Conservation (phyloP, 1,140 invertebrate species). For the Akabosia matsudoensis region DNA sequence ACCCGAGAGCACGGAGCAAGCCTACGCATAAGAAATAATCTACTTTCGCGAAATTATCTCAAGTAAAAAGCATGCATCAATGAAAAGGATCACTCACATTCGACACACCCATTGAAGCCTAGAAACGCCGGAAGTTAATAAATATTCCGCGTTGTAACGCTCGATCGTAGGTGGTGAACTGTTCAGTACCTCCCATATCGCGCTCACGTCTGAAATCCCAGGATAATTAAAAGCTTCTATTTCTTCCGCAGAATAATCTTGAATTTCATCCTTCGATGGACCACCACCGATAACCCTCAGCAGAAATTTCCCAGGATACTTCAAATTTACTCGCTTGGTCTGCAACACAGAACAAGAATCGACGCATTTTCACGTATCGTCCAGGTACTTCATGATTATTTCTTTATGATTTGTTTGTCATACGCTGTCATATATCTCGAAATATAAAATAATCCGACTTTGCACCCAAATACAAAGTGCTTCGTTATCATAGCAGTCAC, state of each 20-base stretch:
- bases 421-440: slow-evolving; percentile 33
- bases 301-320: slow-evolving; percentile 29
- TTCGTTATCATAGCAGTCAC: slow-evolving; percentile 26
- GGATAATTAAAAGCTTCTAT: slow-evolving; percentile 36
- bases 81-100: not conserved
- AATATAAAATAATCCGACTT: not conserved
- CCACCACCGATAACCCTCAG: slow-evolving; percentile 35
- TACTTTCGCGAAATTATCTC: slow-evolving; percentile 25
- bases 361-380: not conserved
- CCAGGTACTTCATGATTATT: not conserved
- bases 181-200: slow-evolving; percentile 37
- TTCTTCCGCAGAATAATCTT: slow-evolving; percentile 23
- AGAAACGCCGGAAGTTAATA: slow-evolving; percentile 22
- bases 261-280: slow-evolving; percentile 12
- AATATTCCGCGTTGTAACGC: slow-evolving; percentile 1
- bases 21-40: slow-evolving; percentile 21
- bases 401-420: no score
- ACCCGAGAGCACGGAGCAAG: slow-evolving; percentile 37
- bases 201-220: slow-evolving; percentile 33
- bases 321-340: slow-evolving; percentile 13
- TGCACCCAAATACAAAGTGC: slow-evolving; percentile 29
- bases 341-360: not conserved
- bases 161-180: no score
- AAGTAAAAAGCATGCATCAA: not conserved
- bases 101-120: slow-evolving; percentile 16